Evolutionary conservation across 2,113 vertebrate genomes (phyloP), one percentile per base, ranked within the genome.

Genomic region (Cinclus mexicanus): DNA sequence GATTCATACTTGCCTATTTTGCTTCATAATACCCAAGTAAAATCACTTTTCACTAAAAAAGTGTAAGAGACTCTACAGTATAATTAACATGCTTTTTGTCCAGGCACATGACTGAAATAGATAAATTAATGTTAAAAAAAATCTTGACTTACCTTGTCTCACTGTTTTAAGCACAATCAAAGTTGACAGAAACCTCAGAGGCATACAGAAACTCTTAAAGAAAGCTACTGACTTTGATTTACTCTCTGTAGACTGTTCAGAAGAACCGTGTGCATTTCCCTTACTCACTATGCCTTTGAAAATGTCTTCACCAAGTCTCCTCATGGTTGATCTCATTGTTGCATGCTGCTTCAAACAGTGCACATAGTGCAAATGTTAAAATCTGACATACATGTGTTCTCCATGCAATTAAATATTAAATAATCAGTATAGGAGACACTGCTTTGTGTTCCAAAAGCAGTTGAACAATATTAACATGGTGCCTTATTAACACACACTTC

Each of bases 121-220:
- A 80, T 13, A 69, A 31, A 61, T 20, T 13, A 33, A 47, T 26
- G 28, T 8, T 8, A 2, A 59, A 78, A 3, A 57, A 78, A 53
- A 47, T 17, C 8, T 90, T 71, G 75, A 68, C 96, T 94, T 96
- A 99, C 99, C 99, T 98, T 98, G 98, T 83, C 98, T 98, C 89
- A 99, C 95, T 74, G 98, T 99, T 96, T 96, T 98, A 47, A 99
- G 98, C 94, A 98, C 93, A 96, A 99, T 98, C 93, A 99, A 97
- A 68, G 97, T 98, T 81, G 98, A 98, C 75, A 99, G 93, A 87
- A 99, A 97, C 76, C 98, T 97, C 78, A 98, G 91, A 78, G 98
- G 98, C 77, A 98, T 97, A 95, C 56, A 98, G 74, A 98, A 96
- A 83, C 98, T 99, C 93, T 91, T 98, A 94, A 98, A 98, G 81